Evolutionary conservation across 2,113 vertebrate species (phyloP), one percentile per base, ranked within the genome.

Genomic region (Phycodurus eques): DNA sequence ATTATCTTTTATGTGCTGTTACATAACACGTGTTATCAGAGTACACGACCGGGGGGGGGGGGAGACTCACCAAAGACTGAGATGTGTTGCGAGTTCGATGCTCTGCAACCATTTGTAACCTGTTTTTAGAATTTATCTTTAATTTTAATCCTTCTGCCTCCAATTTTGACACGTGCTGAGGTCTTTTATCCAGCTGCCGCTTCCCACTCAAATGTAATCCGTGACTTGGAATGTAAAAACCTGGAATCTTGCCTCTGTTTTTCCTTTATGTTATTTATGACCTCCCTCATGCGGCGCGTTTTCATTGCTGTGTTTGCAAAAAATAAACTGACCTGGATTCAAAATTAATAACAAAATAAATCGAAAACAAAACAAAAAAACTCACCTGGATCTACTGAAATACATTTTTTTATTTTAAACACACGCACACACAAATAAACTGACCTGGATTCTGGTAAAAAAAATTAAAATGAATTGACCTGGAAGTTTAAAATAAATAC

Each of bases 1-100:
- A 75, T 79, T 19, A 66, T 80, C 33, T 46, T 51, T 54, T 65
- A 65, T 67, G 20, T 66, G 71, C 60, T 67, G 46, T 62, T 74
- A 79, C 65, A 3, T 76, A 78, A 86, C 68, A 86, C 68, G 59
- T 83, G 65, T 64, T 71, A 81, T 61, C 59, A 53, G 72, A 68
- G 64, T 63, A 47, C 2, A 64, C 47, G 20, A 56, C 78, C 20
- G 59, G 44, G 35, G 6, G 6, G 35, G 35, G 35, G 35, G 46
- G 69, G 81, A 77, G 53, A 72, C 46, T 61, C 15, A 8, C 31
- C 14, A 8, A 35, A 61, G 14, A 33, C 17, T 61, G 5, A 17
- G 8, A 39, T 35, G 14, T 8, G 31, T 61, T 15, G 31, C 15
- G 59, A 35, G 59, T 31, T 59, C 31, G 22, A 31, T 33, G 57